phyloP scores from a whole-genome alignment of 2,797 vertebrate species.

The Sparidentex hasta region DNA sequence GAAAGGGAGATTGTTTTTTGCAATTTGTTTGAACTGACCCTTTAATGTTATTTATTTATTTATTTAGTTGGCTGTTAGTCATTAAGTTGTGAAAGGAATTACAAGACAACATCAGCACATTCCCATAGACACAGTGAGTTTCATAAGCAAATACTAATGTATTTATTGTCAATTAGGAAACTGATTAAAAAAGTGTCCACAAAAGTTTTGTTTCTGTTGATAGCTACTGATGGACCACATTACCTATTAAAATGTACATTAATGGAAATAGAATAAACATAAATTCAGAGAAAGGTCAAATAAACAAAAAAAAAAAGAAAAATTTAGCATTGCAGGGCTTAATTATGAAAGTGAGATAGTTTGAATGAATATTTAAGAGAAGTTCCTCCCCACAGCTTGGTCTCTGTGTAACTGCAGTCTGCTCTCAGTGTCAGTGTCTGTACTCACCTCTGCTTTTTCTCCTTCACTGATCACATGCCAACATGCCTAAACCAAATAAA shows the following conservation, averaged over 20 bases:
- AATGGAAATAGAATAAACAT: neutral
- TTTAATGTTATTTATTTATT: constrained; percentile 53
- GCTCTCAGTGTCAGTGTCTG: constrained; percentile 29
- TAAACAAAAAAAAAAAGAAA: neutral
- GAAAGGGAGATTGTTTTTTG: neutral
- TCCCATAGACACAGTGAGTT: neutral
- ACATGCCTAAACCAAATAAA: constrained; percentile 86
- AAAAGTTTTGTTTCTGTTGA: neutral
- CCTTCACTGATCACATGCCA: constrained; percentile 62
- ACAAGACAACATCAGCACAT: constrained; percentile 19
- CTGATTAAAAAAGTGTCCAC: neutral
- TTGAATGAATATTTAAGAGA: constrained; percentile 11
- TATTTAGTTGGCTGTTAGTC: constrained; percentile 17
- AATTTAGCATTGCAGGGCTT: neutral
- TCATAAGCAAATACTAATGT: neutral
- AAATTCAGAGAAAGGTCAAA: neutral
- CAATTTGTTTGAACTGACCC: constrained; percentile 27
- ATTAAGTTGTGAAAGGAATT: neutral
- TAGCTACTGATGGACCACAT: neutral
- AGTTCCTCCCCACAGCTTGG: constrained; percentile 39
- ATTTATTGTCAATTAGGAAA: constrained; percentile 9
- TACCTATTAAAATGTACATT: neutral
- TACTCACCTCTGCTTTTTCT: constrained; percentile 55
- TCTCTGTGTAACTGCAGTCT: constrained; percentile 56
- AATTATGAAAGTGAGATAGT: neutral